A percentile compares a stretch with the other conserved stretches of the same genome.
These are phyloP conservation scores for Neodon shergylaensis DNA, from an alignment of 2,113 vertebrate genomes.

Conservation along the genomic window DNA sequence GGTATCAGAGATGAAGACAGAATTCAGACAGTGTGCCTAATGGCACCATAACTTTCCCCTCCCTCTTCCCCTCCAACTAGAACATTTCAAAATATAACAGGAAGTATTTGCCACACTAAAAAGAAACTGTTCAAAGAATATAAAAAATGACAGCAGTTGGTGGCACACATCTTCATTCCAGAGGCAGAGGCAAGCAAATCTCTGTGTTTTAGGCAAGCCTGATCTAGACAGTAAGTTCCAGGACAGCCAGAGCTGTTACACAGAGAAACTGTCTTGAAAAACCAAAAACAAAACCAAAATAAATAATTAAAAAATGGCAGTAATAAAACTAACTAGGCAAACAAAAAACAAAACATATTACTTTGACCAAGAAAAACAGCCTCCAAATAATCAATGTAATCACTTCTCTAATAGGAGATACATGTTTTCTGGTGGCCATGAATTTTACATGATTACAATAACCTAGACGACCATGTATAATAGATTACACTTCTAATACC, in stretches of 20 bases:
- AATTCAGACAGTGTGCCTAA: neutral
- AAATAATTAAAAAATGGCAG: too few species aligned
- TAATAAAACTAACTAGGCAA: neutral
- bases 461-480: neutral
- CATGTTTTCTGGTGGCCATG: neutral
- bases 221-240: neutral
- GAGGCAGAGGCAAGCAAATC: neutral
- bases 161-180: neutral
- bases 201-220: neutral
- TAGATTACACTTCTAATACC: neutral
- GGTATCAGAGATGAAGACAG: neutral
- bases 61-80: neutral
- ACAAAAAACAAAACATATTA: neutral
- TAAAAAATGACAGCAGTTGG: neutral
- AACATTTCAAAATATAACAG: slow-evolving; percentile 30
- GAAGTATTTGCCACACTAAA: neutral
- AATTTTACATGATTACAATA: neutral
- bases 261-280: neutral
- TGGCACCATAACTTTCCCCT: neutral
- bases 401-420: neutral
- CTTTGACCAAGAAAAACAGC: neutral
- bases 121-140: neutral
- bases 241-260: neutral
- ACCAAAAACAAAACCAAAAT: too few species aligned
- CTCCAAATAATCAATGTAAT: neutral